These are phyloP conservation scores for Augochlora pura DNA, from an alignment of 1,140 invertebrate species.

Conservation along the genomic window DNA sequence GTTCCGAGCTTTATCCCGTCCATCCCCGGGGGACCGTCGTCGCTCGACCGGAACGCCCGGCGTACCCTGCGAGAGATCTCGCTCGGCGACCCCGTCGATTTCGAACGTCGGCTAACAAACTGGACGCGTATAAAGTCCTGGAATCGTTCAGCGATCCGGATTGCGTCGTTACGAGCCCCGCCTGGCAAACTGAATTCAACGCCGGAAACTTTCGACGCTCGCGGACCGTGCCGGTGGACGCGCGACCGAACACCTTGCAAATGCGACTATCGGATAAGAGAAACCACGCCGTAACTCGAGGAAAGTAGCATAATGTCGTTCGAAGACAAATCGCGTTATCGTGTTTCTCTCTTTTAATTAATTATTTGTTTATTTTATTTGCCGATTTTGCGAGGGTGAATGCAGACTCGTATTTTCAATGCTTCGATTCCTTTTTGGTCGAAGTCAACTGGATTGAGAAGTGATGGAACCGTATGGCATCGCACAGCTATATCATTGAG, in stretches of 20 bases:
- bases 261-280: too few relatives aligned
- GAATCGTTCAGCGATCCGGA: conserved; percentile 53
- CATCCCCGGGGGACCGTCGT: neutral
- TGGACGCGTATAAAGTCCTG: conserved; percentile 36
- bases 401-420: too few relatives aligned
- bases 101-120: conserved; percentile 46
- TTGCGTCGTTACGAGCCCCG: conserved; percentile 55
- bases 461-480: too few relatives aligned
- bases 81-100: conserved; percentile 36
- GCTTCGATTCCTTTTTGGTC: too few relatives aligned
- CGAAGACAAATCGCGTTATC: too few relatives aligned
- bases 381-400: too few relatives aligned
- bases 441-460: too few relatives aligned
- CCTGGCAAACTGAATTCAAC: conserved; percentile 65
- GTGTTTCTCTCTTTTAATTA: too few relatives aligned
- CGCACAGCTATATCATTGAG: too few relatives aligned
- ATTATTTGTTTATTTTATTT: too few relatives aligned
- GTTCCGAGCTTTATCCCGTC: neutral
- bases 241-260: conserved; percentile 11
- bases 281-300: too few relatives aligned
- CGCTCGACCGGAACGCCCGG: conserved; percentile 15
- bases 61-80: conserved; percentile 5
- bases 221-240: conserved; percentile 34
- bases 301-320: too few relatives aligned
- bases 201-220: conserved; percentile 54